Evolutionary conservation across 2,113 vertebrate genomes (phyloP).

Genomic region (Megaceryle torquata): DNA sequence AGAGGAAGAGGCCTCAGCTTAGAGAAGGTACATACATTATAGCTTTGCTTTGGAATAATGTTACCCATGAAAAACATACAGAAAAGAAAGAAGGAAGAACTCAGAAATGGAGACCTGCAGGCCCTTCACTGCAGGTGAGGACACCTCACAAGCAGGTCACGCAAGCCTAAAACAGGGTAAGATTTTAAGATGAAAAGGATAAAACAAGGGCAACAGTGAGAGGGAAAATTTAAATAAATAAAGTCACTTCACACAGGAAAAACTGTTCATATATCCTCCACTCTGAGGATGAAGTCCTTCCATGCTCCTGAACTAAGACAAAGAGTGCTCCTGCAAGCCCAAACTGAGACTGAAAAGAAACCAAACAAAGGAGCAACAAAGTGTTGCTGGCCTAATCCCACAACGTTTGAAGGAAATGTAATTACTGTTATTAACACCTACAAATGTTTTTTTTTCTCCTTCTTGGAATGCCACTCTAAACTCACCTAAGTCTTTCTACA

Average conservation of each 20-base stretch:
- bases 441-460: not conserved
- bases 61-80: not conserved
- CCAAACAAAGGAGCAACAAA: accelerated
- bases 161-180: not conserved
- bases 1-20: not conserved
- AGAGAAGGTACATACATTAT: not conserved
- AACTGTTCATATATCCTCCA: not conserved
- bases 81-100: not conserved
- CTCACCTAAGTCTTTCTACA: not conserved
- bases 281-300: not conserved
- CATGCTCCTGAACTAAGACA: not conserved
- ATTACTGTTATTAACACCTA: not conserved
- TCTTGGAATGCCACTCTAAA: not conserved
- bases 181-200: not conserved
- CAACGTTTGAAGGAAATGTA: not conserved
- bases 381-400: not conserved
- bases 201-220: not conserved
- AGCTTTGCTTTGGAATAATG: not conserved
- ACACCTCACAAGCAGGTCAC: not conserved
- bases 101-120: not conserved
- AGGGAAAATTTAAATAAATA: not conserved
- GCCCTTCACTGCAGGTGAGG: not conserved
- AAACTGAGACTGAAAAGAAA: not conserved
- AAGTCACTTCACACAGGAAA: not conserved
- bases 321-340: not conserved